Percentiles rank a stretch among this genome's conserved stretches.
These are phyloP conservation scores for Scomber colias DNA, from an alignment of 2,113 vertebrate species.

Conservation along the genomic window DNA sequence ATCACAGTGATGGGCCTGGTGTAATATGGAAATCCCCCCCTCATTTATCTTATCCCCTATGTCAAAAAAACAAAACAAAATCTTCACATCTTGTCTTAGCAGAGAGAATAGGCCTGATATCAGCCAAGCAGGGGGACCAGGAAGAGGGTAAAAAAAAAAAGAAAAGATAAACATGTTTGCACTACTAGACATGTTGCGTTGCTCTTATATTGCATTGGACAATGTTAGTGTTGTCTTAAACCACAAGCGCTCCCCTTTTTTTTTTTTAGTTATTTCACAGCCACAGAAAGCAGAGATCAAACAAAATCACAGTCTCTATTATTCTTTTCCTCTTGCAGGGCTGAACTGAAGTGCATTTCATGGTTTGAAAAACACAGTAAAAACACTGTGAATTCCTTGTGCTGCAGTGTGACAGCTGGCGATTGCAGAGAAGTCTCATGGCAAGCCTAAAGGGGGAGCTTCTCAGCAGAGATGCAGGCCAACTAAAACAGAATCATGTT, in stretches of 20 bases:
- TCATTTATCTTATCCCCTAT: conserved; percentile 52
- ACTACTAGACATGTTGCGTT: neutral
- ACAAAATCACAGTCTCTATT: conserved; percentile 54
- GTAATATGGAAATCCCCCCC: conserved; percentile 18
- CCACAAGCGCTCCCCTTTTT: neutral
- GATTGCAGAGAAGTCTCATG: conserved; percentile 67
- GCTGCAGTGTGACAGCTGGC: conserved; percentile 64
- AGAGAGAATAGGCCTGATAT: conserved; percentile 54
- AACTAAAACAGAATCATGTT: conserved; percentile 84
- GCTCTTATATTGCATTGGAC: conserved; percentile 46
- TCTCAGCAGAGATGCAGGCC: conserved; percentile 72
- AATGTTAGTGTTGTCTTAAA: conserved; percentile 50
- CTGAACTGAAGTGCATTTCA: conserved; percentile 62
- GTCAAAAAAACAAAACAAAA: conserved; percentile 48
- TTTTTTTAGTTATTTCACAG: conserved; percentile 45
- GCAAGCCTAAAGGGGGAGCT: conserved; percentile 66
- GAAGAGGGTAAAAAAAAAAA: conserved; percentile 52
- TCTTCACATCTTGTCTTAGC: conserved; percentile 59
- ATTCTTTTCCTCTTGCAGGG: conserved; percentile 61
- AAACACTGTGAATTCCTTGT: conserved; percentile 65
- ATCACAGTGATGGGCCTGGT: conserved; percentile 36
- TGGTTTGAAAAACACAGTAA: conserved; percentile 60
- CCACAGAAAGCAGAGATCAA: conserved; percentile 59
- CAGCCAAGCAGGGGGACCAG: conserved; percentile 14
- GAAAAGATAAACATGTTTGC: conserved; percentile 61